Conservation (phyloP, 2,888 invertebrate species). For the Platypus cylindrus region DNA sequence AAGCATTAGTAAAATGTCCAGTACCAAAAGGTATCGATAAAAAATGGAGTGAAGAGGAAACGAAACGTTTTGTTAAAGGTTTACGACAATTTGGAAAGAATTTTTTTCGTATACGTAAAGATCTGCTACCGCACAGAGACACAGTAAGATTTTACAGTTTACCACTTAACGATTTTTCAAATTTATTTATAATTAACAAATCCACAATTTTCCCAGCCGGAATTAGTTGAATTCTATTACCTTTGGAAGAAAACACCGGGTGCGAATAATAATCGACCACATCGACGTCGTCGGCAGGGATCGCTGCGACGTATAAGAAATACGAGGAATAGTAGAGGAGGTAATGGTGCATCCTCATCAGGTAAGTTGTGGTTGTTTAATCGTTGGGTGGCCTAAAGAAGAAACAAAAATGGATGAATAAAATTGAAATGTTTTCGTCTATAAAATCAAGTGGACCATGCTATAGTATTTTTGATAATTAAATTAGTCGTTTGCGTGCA, state of each 20-base stretch:
- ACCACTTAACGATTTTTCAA: neutral
- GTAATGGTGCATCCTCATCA: slow-evolving; percentile 42
- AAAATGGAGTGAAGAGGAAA: slow-evolving; percentile 97
- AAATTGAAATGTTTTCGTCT: too few species aligned
- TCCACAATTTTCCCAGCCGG: slow-evolving; percentile 45
- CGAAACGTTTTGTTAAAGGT: slow-evolving; percentile 96
- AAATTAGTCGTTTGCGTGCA: slow-evolving; percentile 6
- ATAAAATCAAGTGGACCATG: too few species aligned
- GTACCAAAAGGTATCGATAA: slow-evolving; percentile 95
- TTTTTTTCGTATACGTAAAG: slow-evolving; percentile 94
- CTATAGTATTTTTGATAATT: neutral
- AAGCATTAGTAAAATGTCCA: slow-evolving; percentile 93
- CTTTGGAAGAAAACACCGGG: slow-evolving; percentile 99
- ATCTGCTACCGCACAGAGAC: slow-evolving; percentile 91
- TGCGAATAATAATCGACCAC: slow-evolving; percentile 91
- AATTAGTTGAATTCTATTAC: slow-evolving; percentile 97
- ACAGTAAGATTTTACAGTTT: slow-evolving; percentile 68
- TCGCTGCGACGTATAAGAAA: slow-evolving; percentile 79
- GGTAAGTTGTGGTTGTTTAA: slow-evolving; percentile 22
- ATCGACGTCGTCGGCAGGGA: slow-evolving; percentile 76
- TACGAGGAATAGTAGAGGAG: slow-evolving; percentile 75
- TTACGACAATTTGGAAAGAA: slow-evolving; percentile 97
- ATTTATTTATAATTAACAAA: neutral
- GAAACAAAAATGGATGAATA: too few species aligned
- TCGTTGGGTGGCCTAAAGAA: slow-evolving; percentile 21